These are phyloP conservation scores for Luffia ferchaultella DNA, from an alignment of 2,888 invertebrate species.

Conservation along the genomic window DNA sequence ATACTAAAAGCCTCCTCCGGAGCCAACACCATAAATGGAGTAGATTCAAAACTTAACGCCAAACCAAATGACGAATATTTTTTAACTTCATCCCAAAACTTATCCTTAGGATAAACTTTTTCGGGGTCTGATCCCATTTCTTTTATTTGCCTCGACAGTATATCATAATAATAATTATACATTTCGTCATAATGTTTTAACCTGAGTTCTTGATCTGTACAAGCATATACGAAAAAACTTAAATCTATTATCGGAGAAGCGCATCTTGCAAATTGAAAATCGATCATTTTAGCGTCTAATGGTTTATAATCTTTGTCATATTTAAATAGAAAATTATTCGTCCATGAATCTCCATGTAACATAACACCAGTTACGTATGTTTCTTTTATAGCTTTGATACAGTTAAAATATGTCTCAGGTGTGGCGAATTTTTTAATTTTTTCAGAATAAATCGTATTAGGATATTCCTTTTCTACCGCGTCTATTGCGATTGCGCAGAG, in stretches of 20 bases:
- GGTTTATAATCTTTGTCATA: conserved; percentile 25
- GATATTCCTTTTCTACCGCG: conserved; percentile 71
- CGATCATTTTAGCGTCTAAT: conserved; percentile 67
- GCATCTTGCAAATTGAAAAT: conserved; percentile 72
- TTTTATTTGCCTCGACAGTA: conserved; percentile 57
- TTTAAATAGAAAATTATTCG: conserved; percentile 74
- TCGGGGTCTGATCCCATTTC: conserved; percentile 69
- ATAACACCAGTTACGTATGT: conserved; percentile 59
- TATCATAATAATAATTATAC: conserved; percentile 67
- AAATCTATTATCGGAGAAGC: conserved; percentile 67
- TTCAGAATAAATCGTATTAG: conserved; percentile 62
- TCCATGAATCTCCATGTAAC: conserved; percentile 79
- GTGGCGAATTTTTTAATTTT: conserved; percentile 61
- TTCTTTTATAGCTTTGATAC: conserved; percentile 42
- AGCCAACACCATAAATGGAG: conserved; percentile 62
- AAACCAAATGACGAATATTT: conserved; percentile 65
- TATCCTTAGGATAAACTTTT: conserved; percentile 52
- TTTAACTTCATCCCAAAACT: conserved; percentile 61
- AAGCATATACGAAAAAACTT: conserved; percentile 60
- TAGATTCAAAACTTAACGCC: conserved; percentile 67
- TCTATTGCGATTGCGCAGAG: conserved; percentile 65
- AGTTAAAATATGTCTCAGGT: conserved; percentile 56
- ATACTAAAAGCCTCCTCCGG: conserved; percentile 66
- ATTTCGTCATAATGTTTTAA: conserved; percentile 65
- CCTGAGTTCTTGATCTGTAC: conserved; percentile 67